Evolutionary conservation across 2,113 vertebrate genomes (phyloP), one percentile per base, ranked within the genome.

Genomic region (Caracal caracal): DNA sequence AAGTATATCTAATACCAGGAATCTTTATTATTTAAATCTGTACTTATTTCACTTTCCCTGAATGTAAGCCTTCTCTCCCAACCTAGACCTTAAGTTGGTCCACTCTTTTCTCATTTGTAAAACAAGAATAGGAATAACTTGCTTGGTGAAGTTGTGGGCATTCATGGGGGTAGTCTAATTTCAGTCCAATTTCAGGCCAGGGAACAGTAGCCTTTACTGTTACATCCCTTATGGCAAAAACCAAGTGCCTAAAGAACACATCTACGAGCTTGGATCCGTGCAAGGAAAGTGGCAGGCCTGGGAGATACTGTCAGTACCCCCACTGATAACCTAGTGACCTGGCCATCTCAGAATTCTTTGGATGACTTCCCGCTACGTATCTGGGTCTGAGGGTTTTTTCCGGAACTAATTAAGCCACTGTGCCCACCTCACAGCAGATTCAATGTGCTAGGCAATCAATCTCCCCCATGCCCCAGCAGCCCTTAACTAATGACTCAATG

Each of bases 1-100:
- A 47, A 26, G 49, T 80, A 79, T 91, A 75, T 75, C 33, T 53
- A 83, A 76, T 59, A 66, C 22, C 7, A 79, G 87, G 76, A 65
- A 40, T 47, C 70, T 82, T 89, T 71, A 78, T 11, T 63, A 61
- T n/a, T 88, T 83, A 73, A n/a, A 37, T 35, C 30, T 78, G 17
- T 68, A 94, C 89, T 90, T 26, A 71, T 71, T 84, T 78, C 84
- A 80, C 22, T 80, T 71, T 61, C 24, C 6, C 79, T 68, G 20
- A 13, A 87, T 6, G 17, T 43, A 84, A 56, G n/a, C 26, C 15
- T 92, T 88, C 37, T 80, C 16, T 37, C 3, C 6, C 26, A 35
- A 95, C 66, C 22, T 75, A 30, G 24, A 66, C 59, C 81, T 96
- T 66, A 66, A 68, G 28, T 78, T 49, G 56, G 2, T 13, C 26